Percentiles rank a stretch among this genome's conserved stretches.
These are phyloP conservation scores for Brachyptera putata DNA, from an alignment of 2,888 invertebrate genomes.

Conservation along the genomic window DNA sequence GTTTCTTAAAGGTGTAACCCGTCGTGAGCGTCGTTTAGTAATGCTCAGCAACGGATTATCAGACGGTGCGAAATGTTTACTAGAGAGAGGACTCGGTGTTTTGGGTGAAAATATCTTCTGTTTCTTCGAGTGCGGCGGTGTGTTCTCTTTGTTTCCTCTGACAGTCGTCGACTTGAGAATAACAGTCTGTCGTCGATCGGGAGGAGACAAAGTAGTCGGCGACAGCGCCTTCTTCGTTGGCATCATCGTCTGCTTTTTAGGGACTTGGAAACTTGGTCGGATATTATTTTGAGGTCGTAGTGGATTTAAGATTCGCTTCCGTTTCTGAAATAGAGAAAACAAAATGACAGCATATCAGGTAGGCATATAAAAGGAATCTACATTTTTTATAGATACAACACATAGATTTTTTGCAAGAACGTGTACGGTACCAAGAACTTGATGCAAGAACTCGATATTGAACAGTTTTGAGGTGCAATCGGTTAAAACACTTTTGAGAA, in stretches of 20 bases:
- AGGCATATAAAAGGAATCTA: too few relatives aligned
- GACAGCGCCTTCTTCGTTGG: neutral
- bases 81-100: neutral
- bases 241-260: slow-evolving; percentile 3
- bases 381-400: too few relatives aligned
- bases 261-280: neutral
- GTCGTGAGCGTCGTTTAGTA: too few relatives aligned
- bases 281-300: neutral
- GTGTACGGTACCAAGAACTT: too few relatives aligned
- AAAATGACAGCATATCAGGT: too few relatives aligned
- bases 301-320: neutral
- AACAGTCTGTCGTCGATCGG: slow-evolving; percentile 16
- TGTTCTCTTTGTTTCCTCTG: neutral
- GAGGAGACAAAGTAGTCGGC: neutral
- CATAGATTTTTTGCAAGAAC: too few relatives aligned
- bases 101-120: neutral
- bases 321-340: too few relatives aligned
- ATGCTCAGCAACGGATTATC: too few relatives aligned
- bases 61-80: neutral
- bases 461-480: too few relatives aligned
- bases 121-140: neutral
- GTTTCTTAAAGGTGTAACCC: too few relatives aligned
- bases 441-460: too few relatives aligned
- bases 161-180: neutral
- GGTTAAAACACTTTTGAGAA: too few relatives aligned